phyloP scores from a whole-genome alignment of 2,888 invertebrate species.

The Urechis unicinctus region DNA sequence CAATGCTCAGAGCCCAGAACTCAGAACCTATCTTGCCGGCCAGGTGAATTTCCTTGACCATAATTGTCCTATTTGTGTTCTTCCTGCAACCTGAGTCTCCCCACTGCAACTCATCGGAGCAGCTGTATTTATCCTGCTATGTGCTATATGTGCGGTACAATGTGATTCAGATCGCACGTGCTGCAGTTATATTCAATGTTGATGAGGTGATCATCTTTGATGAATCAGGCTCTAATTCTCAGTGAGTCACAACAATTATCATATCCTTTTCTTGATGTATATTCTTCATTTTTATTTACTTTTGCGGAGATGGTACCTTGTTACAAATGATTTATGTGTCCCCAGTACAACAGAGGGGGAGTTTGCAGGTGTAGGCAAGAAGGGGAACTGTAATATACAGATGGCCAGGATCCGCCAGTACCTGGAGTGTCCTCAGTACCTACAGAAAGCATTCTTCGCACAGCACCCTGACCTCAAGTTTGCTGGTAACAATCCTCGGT shows the following conservation, averaged over 20 bases:
- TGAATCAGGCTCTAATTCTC: constrained; percentile 44
- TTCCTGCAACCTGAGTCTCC: background rate
- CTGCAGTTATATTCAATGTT: constrained; percentile 85
- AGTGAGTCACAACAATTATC: constrained; percentile 19
- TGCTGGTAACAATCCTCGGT: too few species aligned
- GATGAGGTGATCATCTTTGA: constrained; percentile 69
- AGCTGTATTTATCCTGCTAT: too few species aligned
- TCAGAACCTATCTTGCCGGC: constrained; percentile 86
- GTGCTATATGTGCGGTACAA: background rate
- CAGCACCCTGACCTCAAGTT: constrained; percentile 77
- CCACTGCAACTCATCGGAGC: too few species aligned
- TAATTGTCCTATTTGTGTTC: too few species aligned
- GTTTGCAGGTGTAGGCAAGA: constrained; percentile 31
- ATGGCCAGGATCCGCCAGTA: constrained; percentile 87
- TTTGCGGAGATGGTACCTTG: too few species aligned
- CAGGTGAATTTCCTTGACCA: too few species aligned
- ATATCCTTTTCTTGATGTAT: background rate
- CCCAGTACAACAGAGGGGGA: constrained; percentile 31
- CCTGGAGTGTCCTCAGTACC: constrained; percentile 94
- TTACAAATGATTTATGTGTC: constrained; percentile 17
- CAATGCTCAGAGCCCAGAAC: constrained; percentile 85
- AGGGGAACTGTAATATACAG: constrained; percentile 59
- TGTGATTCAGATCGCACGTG: constrained; percentile 66
- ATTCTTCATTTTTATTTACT: background rate
- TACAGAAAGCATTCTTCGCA: constrained; percentile 88